A percentile compares a stretch with the other conserved stretches of the same genome.
phyloP scores from a whole-genome alignment of 2,113 vertebrate genomes.

The Psilopsiagon aurifrons region DNA sequence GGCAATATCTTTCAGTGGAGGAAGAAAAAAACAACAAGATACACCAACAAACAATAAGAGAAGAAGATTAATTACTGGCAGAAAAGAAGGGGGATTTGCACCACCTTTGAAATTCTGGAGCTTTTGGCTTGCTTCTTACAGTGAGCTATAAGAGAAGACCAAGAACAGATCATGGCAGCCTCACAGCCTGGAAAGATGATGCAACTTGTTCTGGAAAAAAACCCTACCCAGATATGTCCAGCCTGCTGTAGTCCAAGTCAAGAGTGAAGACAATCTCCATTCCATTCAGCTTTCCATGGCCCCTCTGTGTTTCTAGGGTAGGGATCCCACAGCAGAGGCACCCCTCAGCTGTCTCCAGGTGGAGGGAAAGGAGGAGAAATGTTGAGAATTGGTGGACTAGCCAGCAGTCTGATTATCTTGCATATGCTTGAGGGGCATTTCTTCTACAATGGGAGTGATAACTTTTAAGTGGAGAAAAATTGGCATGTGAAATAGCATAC shows the following conservation, averaged over 20 bases:
- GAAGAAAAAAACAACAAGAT: background rate
- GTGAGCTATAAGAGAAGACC: background rate
- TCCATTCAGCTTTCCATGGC: background rate
- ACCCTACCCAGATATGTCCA: background rate
- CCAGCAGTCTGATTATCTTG: background rate
- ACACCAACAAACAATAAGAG: background rate
- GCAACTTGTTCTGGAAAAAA: background rate
- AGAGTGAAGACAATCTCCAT: background rate
- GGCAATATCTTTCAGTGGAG: background rate
- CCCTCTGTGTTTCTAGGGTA: background rate
- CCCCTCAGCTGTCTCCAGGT: background rate
- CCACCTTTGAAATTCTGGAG: background rate
- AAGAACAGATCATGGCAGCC: background rate
- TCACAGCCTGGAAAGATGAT: background rate
- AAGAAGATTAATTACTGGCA: background rate
- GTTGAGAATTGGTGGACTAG: background rate
- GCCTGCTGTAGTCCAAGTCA: background rate
- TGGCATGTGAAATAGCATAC: background rate
- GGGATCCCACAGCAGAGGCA: fast-evolving
- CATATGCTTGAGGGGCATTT: background rate
- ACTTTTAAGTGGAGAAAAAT: background rate
- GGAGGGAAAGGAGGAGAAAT: background rate
- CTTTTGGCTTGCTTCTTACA: background rate
- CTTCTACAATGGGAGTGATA: background rate
- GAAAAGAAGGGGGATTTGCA: background rate